Conservation (phyloP, 2,888 invertebrate genomes). For the Drosophila acutilabella region DNA sequence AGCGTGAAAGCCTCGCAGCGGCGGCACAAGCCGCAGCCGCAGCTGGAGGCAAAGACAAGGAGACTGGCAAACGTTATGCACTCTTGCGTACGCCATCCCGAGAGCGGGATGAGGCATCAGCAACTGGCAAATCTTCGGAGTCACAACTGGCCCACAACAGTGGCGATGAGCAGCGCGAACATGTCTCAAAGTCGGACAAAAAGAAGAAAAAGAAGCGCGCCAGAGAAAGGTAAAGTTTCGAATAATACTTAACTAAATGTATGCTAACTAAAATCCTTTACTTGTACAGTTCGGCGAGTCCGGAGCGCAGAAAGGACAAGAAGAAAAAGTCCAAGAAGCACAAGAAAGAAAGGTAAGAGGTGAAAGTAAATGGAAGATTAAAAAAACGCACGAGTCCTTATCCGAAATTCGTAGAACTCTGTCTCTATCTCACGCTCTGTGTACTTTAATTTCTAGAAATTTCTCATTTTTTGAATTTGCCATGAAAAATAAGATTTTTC, state of each 20-base stretch:
- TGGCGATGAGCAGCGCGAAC: constrained; percentile 80
- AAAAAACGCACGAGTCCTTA: constrained; percentile 12
- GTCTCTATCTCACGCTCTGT: background rate
- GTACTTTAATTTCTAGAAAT: background rate
- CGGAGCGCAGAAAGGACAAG: constrained; percentile 90
- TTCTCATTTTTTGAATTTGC: background rate
- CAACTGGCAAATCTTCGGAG: constrained; percentile 74
- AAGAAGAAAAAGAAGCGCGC: constrained; percentile 91
- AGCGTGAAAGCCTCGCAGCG: constrained; percentile 83
- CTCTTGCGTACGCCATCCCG: constrained; percentile 91
- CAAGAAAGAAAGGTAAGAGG: constrained; percentile 90
- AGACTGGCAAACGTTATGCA: constrained; percentile 88
- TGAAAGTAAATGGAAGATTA: constrained; percentile 4
- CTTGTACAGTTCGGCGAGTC: constrained; percentile 88
- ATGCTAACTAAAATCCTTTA: background rate
- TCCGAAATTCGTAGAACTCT: constrained; percentile 47
- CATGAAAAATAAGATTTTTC: background rate
- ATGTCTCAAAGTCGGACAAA: constrained; percentile 84
- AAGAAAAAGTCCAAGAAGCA: constrained; percentile 92
- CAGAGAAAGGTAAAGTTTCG: constrained; percentile 83
- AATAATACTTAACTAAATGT: background rate
- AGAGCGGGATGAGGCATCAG: constrained; percentile 86
- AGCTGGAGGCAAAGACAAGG: constrained; percentile 79
- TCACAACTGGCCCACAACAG: constrained; percentile 52
- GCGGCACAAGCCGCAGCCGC: constrained; percentile 60